Evolutionary conservation across 2,888 invertebrate genomes (phyloP).

Genomic region (Drosophila putrida): DNA sequence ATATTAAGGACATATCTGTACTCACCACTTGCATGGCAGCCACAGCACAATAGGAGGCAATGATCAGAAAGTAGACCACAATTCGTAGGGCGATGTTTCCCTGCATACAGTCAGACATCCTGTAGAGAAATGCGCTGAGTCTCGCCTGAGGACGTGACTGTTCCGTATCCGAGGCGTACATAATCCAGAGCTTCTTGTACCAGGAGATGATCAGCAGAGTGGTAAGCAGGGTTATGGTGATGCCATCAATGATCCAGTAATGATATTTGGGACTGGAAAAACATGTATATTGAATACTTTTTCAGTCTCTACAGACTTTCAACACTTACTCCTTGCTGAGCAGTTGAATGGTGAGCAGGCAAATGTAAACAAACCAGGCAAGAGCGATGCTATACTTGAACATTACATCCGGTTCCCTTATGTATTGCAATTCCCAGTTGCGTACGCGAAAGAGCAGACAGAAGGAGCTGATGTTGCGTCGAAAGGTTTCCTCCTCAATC

Average conservation of each 20-base stretch:
- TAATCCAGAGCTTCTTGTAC: conserved; percentile 91
- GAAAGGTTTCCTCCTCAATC: conserved; percentile 84
- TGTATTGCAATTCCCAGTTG: conserved; percentile 90
- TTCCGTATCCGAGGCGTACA: conserved; percentile 77
- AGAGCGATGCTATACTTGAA: conserved; percentile 92
- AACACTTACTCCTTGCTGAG: conserved; percentile 86
- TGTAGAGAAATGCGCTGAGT: conserved; percentile 87
- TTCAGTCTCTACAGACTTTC: neutral
- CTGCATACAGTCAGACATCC: conserved; percentile 88
- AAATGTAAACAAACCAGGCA: conserved; percentile 87
- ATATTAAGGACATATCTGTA: neutral
- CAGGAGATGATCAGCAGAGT: conserved; percentile 90
- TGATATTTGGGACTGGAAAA: conserved; percentile 49
- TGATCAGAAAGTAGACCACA: conserved; percentile 89
- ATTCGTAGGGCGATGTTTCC: conserved; percentile 88
- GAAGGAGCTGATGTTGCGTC: conserved; percentile 86
- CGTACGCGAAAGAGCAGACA: conserved; percentile 88
- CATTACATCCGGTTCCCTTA: conserved; percentile 92
- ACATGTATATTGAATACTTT: too few species aligned
- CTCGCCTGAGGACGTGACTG: conserved; percentile 86
- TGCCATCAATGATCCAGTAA: conserved; percentile 86
- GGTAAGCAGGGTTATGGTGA: conserved; percentile 86
- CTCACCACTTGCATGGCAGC: conserved; percentile 72
- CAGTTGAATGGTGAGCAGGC: conserved; percentile 88
- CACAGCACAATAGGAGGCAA: conserved; percentile 87